These are phyloP conservation scores for Mallotus villosus DNA, from an alignment of 2,797 vertebrate genomes.

Conservation along the genomic window DNA sequence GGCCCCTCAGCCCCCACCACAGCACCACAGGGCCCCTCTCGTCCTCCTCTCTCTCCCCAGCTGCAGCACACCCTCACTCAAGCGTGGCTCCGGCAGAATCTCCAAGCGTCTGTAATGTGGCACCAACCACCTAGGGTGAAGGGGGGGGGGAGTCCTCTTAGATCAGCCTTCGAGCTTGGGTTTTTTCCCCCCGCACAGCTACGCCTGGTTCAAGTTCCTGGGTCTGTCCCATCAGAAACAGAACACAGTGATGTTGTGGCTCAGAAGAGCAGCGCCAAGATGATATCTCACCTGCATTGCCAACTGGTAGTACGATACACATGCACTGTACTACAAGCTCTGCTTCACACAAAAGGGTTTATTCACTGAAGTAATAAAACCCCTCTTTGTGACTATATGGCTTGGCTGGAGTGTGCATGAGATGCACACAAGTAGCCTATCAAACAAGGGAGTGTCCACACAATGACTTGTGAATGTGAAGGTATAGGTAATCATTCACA, in stretches of 20 bases:
- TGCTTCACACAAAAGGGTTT: not conserved
- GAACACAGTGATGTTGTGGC: constrained; percentile 14
- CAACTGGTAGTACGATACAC: no score
- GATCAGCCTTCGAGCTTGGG: constrained; percentile 32
- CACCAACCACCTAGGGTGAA: constrained; percentile 29
- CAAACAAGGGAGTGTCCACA: constrained; percentile 13
- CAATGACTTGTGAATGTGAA: constrained; percentile 6
- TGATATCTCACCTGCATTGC: not conserved
- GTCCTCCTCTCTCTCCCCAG: constrained; percentile 5
- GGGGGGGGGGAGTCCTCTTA: constrained; percentile 12
- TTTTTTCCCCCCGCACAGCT: constrained; percentile 35
- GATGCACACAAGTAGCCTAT: not conserved
- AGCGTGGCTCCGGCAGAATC: constrained; percentile 2
- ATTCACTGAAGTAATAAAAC: constrained; percentile 2
- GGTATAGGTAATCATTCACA: constrained; percentile 35
- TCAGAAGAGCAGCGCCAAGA: not conserved
- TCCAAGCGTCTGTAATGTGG: constrained; percentile 28
- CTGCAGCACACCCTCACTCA: not conserved
- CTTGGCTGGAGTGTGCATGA: not conserved
- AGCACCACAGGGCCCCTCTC: constrained; percentile 6
- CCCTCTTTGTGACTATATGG: no score
- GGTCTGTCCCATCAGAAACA: constrained; percentile 49
- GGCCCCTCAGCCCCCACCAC: constrained; percentile 34
- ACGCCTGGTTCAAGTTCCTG: constrained; percentile 21
- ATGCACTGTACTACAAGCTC: no score